These are phyloP conservation scores for Neotragus moschatus DNA, from an alignment of 2,113 vertebrate genomes.

Conservation along the genomic window DNA sequence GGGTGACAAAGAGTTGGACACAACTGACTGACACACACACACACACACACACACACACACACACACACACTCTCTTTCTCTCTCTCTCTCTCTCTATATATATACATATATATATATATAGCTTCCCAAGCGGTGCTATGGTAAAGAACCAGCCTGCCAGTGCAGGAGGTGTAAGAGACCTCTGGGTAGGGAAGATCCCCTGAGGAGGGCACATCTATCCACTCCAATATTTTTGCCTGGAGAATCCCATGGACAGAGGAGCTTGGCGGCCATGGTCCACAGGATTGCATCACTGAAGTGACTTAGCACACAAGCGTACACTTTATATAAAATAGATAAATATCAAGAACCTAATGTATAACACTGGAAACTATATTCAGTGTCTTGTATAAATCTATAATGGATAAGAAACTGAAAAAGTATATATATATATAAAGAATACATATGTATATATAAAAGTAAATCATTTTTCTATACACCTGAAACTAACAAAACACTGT, in stretches of 20 bases:
- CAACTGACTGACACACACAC: background rate
- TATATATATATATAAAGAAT: background rate
- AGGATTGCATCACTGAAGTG: background rate
- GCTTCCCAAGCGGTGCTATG: background rate
- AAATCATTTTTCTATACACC: background rate
- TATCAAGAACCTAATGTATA: background rate
- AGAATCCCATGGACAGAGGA: background rate
- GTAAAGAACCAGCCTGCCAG: accelerated
- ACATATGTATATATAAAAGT: background rate
- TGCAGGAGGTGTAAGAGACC: background rate
- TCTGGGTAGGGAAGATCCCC: background rate
- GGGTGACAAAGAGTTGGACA: background rate
- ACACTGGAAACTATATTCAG: background rate
- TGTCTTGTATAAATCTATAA: background rate
- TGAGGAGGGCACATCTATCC: background rate
- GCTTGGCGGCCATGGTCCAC: background rate
- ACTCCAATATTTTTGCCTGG: background rate
- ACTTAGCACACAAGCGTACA: background rate
- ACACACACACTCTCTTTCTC: too few relatives aligned
- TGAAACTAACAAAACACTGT: background rate
- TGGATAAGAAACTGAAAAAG: background rate
- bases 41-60: background rate
- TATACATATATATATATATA: background rate
- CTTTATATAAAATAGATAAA: background rate
- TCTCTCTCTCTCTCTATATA: too few relatives aligned